Evolutionary conservation across 2,888 invertebrate species (phyloP).

Genomic region (Patella ulyssiponensis): DNA sequence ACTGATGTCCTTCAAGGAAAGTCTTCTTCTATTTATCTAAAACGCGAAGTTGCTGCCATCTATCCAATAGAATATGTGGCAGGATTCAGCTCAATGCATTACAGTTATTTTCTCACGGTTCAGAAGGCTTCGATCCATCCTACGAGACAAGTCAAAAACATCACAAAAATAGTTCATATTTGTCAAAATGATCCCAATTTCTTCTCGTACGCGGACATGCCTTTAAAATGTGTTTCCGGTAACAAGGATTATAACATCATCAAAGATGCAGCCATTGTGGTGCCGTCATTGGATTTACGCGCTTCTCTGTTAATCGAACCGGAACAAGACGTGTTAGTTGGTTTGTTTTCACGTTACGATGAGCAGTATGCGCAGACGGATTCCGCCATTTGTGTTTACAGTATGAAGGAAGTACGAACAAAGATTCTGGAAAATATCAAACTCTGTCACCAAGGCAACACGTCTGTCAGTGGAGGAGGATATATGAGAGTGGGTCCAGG

Average conservation of each 20-base stretch:
- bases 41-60: constrained; percentile 46
- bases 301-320: constrained; percentile 74
- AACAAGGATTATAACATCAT: constrained; percentile 84
- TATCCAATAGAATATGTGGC: constrained; percentile 61
- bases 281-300: constrained; percentile 92
- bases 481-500: constrained; percentile 47
- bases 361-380: constrained; percentile 34
- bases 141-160: constrained; percentile 71
- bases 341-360: constrained; percentile 83
- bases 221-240: constrained; percentile 86
- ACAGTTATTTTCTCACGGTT: constrained; percentile 80
- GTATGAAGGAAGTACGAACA: constrained; percentile 56
- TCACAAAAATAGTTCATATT: constrained; percentile 92
- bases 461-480: constrained; percentile 52
- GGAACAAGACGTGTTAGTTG: constrained; percentile 52
- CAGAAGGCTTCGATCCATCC: constrained; percentile 79
- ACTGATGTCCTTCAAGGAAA: constrained; percentile 46
- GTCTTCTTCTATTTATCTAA: constrained; percentile 50
- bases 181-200: constrained; percentile 97
- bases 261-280: constrained; percentile 93
- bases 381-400: constrained; percentile 63
- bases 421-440: constrained; percentile 56
- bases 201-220: constrained; percentile 98
- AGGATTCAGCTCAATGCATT: constrained; percentile 62
- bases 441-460: constrained; percentile 53